Percentiles rank a stretch among this genome's conserved stretches.
Evolutionary conservation across 1,140 invertebrate species (phyloP).

Genomic region (Hycleus phaleratus): DNA sequence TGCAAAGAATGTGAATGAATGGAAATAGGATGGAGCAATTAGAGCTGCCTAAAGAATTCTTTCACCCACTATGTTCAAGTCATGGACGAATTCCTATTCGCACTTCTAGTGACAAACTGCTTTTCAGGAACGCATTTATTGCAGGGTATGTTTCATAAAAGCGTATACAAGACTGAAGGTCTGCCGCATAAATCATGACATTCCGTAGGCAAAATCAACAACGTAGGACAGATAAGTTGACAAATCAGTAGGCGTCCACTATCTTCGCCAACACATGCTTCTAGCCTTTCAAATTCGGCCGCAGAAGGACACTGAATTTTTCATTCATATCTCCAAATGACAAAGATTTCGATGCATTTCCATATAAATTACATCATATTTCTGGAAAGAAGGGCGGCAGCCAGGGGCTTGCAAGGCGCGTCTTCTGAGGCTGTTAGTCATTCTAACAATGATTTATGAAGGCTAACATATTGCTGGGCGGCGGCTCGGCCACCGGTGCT

Average conservation of each 20-base stretch:
- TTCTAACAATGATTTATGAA: slow-evolving; percentile 43
- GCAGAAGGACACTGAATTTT: slow-evolving; percentile 44
- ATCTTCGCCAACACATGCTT: slow-evolving; percentile 25
- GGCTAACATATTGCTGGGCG: slow-evolving; percentile 40
- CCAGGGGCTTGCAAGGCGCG: slow-evolving; percentile 29
- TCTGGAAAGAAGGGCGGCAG: slow-evolving; percentile 45
- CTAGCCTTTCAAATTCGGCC: slow-evolving; percentile 10
- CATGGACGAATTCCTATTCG: slow-evolving; percentile 22
- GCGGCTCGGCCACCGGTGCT: slow-evolving; percentile 19
- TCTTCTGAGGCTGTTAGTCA: slow-evolving; percentile 41
- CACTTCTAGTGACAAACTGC: slow-evolving; percentile 19
- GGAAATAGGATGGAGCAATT: slow-evolving; percentile 19
- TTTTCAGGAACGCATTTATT: slow-evolving; percentile 22
- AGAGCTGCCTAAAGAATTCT: slow-evolving; percentile 23
- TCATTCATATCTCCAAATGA: slow-evolving; percentile 58
- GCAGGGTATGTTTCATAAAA: slow-evolving; percentile 19
- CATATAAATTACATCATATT: slow-evolving; percentile 62
- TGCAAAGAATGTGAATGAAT: slow-evolving; percentile 23
- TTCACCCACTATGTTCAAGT: slow-evolving; percentile 18
- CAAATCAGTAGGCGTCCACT: slow-evolving; percentile 27
- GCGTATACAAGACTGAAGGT: slow-evolving; percentile 3
- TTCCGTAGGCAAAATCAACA: slow-evolving; percentile 29
- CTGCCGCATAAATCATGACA: slow-evolving; percentile 18
- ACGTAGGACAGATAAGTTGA: slow-evolving; percentile 26
- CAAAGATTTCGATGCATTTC: slow-evolving; percentile 57